These are phyloP conservation scores for Seriola quinqueradiata DNA, from an alignment of 2,113 vertebrate genomes.

Conservation along the genomic window DNA sequence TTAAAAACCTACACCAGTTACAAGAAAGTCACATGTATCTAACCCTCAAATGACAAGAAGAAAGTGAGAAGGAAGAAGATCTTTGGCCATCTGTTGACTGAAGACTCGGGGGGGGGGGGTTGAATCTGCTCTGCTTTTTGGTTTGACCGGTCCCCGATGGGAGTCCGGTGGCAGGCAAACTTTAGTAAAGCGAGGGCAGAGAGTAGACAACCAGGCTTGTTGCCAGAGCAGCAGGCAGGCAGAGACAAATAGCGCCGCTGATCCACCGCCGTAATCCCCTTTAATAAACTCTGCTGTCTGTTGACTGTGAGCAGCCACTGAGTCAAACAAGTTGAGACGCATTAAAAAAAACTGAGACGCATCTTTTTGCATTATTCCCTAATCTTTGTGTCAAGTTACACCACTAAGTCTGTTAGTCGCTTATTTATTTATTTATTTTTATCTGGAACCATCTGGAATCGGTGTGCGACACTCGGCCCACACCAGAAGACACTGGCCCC, in stretches of 20 bases:
- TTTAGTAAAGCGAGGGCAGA: conserved; percentile 24
- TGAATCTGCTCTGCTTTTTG: background rate
- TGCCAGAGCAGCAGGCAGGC: conserved; percentile 47
- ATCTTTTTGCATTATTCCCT: background rate
- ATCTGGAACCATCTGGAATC: background rate
- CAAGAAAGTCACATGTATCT: background rate
- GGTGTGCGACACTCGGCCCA: background rate
- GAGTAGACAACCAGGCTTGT: conserved; percentile 10
- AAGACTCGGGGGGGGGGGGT: background rate
- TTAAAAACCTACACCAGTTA: too few species aligned
- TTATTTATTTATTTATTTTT: background rate
- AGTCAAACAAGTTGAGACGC: conserved; percentile 44
- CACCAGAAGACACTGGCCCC: background rate
- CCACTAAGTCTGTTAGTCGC: background rate
- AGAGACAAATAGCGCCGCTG: conserved; percentile 35
- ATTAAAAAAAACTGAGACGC: conserved; percentile 19
- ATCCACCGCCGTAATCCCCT: conserved; percentile 58
- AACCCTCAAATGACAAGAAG: background rate
- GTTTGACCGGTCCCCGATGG: background rate
- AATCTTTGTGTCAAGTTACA: background rate
- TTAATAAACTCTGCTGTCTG: conserved; percentile 60
- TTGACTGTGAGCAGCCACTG: conserved; percentile 36
- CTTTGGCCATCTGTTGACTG: conserved; percentile 2
- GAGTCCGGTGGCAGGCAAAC: background rate
- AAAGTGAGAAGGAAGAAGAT: background rate